Evolutionary conservation across 2,113 vertebrate genomes (phyloP).

Genomic region (Meriones unguiculatus): DNA sequence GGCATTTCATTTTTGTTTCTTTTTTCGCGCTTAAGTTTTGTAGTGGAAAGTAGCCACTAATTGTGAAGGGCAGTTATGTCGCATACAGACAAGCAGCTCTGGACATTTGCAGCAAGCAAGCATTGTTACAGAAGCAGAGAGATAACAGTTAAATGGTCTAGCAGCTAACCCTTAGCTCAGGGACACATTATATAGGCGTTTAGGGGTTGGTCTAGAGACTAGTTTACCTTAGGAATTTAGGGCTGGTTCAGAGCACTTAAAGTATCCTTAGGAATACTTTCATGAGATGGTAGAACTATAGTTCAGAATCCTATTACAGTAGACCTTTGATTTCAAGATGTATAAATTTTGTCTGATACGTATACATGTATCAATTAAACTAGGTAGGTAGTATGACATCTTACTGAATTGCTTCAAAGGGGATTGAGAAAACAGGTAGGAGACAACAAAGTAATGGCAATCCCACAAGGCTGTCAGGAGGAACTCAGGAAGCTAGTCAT

Average conservation of each 20-base stretch:
- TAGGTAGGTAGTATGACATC: background rate
- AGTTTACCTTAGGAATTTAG: background rate
- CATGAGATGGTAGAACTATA: background rate
- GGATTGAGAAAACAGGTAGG: background rate
- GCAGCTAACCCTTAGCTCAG: background rate
- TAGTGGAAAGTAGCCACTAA: background rate
- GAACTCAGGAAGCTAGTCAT: background rate
- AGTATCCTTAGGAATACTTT: background rate
- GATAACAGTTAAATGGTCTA: background rate
- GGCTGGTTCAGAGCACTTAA: background rate
- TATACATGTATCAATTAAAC: background rate
- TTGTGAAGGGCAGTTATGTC: background rate
- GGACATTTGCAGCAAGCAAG: background rate
- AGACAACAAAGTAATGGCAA: background rate
- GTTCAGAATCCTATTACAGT: background rate
- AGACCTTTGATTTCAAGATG: background rate
- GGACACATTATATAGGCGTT: background rate
- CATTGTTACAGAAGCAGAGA: background rate
- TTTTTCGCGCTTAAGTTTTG: constrained; percentile 15
- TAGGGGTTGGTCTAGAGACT: background rate
- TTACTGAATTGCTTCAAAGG: constrained; percentile 38
- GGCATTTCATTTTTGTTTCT: background rate
- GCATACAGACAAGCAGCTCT: background rate
- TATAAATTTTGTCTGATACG: background rate
- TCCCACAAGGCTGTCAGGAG: background rate